Evolutionary conservation across 2,797 vertebrate genomes (phyloP), one percentile per base, ranked within the genome.

Genomic region (Eutrigla gurnardus): DNA sequence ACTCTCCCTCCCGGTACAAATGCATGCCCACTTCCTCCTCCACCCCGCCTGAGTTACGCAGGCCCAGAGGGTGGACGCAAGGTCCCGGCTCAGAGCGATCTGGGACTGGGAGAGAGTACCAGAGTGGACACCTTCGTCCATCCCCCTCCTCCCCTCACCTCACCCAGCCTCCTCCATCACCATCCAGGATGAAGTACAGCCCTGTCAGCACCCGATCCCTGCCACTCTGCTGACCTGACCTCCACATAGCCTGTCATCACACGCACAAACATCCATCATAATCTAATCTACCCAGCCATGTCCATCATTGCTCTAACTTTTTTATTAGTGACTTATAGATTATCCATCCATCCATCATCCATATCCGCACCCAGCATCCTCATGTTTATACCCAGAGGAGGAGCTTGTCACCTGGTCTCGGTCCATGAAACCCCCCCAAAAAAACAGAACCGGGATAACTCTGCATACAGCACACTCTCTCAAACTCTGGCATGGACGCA

Each of bases 151-250:
- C 92, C 12, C 93, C 92, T 68, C 92, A 92, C 74, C 91, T 94
- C 53, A 82, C 86, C 76, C 88, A 91, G 66, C 86, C 86, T 4
- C 78, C 91, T 52, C 79, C 90, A 14, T 92, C 92, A 9, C 91
- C 93, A 33, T 89, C 90, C 65, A 71, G 62, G 53, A 65, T 63
- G 42, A 92, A 84, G 70, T 92, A 81, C 82, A 91, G 80, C 75
- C 89, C 92, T 0, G 83, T 90, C 81, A 94, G 94, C 90, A 94
- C 93, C 17, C 91, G 87, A 10, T 94, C 94, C n/a, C 89, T 95
- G 35, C 93, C 93, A 0, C 90, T 94, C 61, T 91, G 89, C 50
- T 92, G 88, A 92, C 81, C 65, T 6, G 58, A 61, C 55, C 47
- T 57, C 49, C 58, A 54, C 7, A 50, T 25, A 18, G 35, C 49